A percentile compares a stretch with the other conserved stretches of the same genome.
Evolutionary conservation across 1,140 invertebrate species (phyloP).

Genomic region (Drosophila yakuba): DNA sequence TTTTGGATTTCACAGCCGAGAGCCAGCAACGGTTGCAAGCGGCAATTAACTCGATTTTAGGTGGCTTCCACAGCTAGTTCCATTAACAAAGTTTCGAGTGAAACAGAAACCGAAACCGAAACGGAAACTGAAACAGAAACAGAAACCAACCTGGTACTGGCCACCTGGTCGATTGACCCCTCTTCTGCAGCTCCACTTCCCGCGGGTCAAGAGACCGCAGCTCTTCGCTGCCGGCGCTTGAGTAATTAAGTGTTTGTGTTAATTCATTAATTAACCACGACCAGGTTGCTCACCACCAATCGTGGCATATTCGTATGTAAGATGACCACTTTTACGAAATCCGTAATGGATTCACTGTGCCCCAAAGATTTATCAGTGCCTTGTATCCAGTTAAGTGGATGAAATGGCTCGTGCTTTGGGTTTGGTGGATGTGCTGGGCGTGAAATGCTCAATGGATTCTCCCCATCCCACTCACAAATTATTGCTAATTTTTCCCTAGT

Average conservation of each 20-base stretch:
- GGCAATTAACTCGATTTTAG: slow-evolving; percentile 66
- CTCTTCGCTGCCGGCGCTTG: slow-evolving; percentile 32
- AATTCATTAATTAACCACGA: slow-evolving; percentile 74
- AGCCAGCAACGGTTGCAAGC: slow-evolving; percentile 57
- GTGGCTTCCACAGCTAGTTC: slow-evolving; percentile 32
- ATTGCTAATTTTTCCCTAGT: slow-evolving; percentile 26
- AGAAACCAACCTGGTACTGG: slow-evolving; percentile 20
- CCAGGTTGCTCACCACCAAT: slow-evolving; percentile 17
- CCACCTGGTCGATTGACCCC: slow-evolving; percentile 1
- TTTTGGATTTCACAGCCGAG: slow-evolving; percentile 31
- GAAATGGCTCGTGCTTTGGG: slow-evolving; percentile 26
- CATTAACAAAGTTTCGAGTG: slow-evolving; percentile 46
- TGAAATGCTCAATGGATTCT: slow-evolving; percentile 37
- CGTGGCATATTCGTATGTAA: background rate
- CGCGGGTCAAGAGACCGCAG: slow-evolving; percentile 47
- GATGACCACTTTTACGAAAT: slow-evolving; percentile 33
- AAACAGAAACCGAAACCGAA: slow-evolving; percentile 35
- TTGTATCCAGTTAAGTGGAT: slow-evolving; percentile 46
- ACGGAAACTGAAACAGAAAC: slow-evolving; percentile 19
- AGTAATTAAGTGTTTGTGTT: slow-evolving; percentile 79
- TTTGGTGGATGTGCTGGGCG: slow-evolving; percentile 10
- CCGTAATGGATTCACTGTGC: slow-evolving; percentile 23
- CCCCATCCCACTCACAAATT: slow-evolving; percentile 15
- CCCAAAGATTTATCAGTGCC: slow-evolving; percentile 30
- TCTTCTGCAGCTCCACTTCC: slow-evolving; percentile 10